A percentile compares a stretch with the other conserved stretches of the same genome.
Evolutionary conservation across 1,140 invertebrate species (phyloP).

Genomic region (Holotrichia oblita): DNA sequence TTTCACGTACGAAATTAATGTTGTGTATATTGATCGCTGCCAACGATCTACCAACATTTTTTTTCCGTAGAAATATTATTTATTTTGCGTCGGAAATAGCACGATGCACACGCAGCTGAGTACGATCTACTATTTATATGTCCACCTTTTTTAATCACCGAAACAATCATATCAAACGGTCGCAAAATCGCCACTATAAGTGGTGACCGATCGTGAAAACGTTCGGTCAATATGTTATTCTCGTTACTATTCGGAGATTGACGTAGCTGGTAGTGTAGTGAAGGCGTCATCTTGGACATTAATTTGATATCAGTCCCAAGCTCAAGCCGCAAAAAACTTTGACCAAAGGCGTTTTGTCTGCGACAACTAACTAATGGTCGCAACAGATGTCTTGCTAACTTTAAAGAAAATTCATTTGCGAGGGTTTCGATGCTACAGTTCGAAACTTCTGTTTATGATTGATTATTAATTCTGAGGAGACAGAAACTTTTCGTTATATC

Average conservation of each 20-base stretch:
- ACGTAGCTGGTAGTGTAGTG: neutral
- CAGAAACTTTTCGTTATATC: neutral
- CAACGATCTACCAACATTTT: conserved; percentile 23
- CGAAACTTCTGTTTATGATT: neutral
- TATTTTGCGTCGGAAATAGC: conserved; percentile 19
- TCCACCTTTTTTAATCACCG: neutral
- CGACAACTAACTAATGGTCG: conserved; percentile 24
- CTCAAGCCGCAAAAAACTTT: conserved; percentile 9
- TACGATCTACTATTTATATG: neutral
- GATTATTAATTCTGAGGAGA: neutral
- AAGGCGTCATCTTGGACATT: conserved; percentile 28
- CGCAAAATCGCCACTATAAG: neutral
- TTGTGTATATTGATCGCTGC: conserved; percentile 26
- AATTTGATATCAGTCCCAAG: conserved; percentile 23
- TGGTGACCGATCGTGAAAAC: neutral
- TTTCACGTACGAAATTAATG: conserved; percentile 31
- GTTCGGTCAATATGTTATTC: neutral
- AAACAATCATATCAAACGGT: neutral
- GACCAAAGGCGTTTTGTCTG: conserved; percentile 11
- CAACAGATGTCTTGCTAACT: conserved; percentile 10
- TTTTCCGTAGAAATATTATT: conserved; percentile 4
- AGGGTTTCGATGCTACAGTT: conserved; percentile 3
- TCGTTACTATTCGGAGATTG: neutral
- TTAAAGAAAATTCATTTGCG: conserved; percentile 27
- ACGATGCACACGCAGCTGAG: neutral